Conservation (phyloP, 2,113 vertebrate species). For the Laticauda colubrina region DNA sequence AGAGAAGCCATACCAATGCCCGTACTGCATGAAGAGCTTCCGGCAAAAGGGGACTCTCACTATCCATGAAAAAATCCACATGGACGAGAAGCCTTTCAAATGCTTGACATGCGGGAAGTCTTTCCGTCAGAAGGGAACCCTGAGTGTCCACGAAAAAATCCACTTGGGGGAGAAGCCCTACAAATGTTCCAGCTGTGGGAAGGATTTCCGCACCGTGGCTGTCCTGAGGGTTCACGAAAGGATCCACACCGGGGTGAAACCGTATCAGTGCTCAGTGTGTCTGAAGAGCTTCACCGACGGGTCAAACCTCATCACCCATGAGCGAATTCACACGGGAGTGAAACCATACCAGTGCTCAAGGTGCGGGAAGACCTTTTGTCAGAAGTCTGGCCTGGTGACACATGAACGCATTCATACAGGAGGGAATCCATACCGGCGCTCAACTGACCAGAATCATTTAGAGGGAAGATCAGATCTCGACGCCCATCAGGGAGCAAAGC, state of each 20-base stretch:
- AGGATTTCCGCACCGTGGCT: background rate
- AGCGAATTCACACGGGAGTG: constrained; percentile 54
- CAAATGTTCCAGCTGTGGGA: constrained; percentile 5
- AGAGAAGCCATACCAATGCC: constrained; percentile 18
- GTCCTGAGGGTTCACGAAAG: background rate
- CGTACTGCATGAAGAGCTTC: constrained; percentile 44
- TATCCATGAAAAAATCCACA: constrained; percentile 49
- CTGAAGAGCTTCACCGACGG: constrained; percentile 59
- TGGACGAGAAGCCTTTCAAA: constrained; percentile 44
- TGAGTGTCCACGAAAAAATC: background rate
- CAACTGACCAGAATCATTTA: constrained; percentile 43
- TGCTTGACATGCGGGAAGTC: constrained; percentile 48
- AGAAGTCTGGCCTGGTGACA: constrained; percentile 47
- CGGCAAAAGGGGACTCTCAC: constrained; percentile 43
- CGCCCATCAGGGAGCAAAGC: constrained; percentile 50
- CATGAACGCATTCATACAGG: constrained; percentile 52
- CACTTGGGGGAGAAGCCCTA: background rate
- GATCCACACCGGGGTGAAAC: constrained; percentile 48
- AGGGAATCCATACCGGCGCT: constrained; percentile 40
- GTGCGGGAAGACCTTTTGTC: constrained; percentile 50
- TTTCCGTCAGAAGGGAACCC: constrained; percentile 8
- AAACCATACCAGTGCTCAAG: constrained; percentile 56
- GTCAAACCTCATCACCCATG: constrained; percentile 54
- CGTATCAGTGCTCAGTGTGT: constrained; percentile 33
- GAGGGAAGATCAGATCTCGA: constrained; percentile 49